phyloP scores from a whole-genome alignment of 2,888 invertebrate genomes.

The Drosophila mimetica region DNA sequence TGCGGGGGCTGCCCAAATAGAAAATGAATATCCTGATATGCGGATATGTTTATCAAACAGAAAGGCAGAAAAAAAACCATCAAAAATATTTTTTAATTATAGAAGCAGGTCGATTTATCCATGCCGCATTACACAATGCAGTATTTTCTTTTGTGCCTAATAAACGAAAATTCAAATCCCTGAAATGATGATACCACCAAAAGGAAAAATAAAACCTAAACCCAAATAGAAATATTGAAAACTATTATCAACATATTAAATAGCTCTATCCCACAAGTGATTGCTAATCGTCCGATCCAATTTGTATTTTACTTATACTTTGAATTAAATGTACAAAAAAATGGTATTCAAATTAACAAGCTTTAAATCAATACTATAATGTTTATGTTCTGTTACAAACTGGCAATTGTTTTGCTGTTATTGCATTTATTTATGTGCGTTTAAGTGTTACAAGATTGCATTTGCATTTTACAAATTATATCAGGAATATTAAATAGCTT shows the following conservation, averaged over 20 bases:
- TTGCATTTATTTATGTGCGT: not conserved
- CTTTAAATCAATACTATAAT: too few species aligned
- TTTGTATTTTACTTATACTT: too few species aligned
- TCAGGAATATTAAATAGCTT: too few species aligned
- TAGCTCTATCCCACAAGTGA: too few species aligned
- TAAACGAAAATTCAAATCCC: not conserved
- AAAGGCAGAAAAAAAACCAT: not conserved
- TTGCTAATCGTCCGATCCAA: too few species aligned
- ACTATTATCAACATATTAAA: too few species aligned
- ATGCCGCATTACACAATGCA: not conserved
- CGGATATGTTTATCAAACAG: not conserved
- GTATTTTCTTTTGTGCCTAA: not conserved
- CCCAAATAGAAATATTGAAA: too few species aligned
- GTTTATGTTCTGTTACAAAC: too few species aligned
- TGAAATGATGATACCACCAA: not conserved
- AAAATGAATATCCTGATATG: not conserved
- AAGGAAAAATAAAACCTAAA: not conserved
- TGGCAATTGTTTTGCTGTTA: not conserved
- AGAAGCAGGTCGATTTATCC: not conserved
- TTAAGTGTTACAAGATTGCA: not conserved
- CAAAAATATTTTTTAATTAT: not conserved
- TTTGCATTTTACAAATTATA: not conserved
- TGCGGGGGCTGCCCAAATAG: conserved; percentile 45
- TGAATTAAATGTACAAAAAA: not conserved
- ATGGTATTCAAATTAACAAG: too few species aligned